Conservation (phyloP, 2,113 vertebrate genomes). For the Hymenochirus boettgeri region DNA sequence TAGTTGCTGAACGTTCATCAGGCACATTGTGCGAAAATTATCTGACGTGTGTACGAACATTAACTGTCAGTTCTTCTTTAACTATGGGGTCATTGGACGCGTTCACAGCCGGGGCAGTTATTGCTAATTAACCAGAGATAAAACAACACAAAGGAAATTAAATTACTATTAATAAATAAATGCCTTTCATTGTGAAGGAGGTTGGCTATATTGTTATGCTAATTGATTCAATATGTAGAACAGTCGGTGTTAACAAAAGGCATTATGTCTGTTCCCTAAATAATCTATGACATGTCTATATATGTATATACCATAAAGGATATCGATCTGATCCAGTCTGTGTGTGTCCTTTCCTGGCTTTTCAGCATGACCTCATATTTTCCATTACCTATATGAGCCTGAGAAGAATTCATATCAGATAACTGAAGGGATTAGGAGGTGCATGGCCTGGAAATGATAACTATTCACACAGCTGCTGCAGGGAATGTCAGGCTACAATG, state of each 20-base stretch:
- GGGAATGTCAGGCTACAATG: conserved; percentile 7
- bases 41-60: too few species aligned
- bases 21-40: too few species aligned
- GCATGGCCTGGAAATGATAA: conserved; percentile 21
- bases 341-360: conserved; percentile 4
- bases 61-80: too few species aligned
- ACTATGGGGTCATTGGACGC: too few species aligned
- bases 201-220: neutral
- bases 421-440: conserved; percentile 17
- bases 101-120: too few species aligned
- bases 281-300: neutral
- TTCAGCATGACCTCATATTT: conserved; percentile 2
- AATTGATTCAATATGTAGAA: neutral
- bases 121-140: too few species aligned
- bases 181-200: too few species aligned
- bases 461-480: conserved; percentile 26
- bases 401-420: conserved; percentile 13
- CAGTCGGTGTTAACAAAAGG: neutral
- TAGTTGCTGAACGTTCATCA: too few species aligned
- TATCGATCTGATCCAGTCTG: conserved; percentile 1
- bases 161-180: too few species aligned
- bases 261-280: conserved; percentile 11
- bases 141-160: too few species aligned
- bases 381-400: conserved; percentile 25
- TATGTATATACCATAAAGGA: conserved; percentile 11